Conservation (phyloP, 2,797 vertebrate species). For the Sparidentex hasta region DNA sequence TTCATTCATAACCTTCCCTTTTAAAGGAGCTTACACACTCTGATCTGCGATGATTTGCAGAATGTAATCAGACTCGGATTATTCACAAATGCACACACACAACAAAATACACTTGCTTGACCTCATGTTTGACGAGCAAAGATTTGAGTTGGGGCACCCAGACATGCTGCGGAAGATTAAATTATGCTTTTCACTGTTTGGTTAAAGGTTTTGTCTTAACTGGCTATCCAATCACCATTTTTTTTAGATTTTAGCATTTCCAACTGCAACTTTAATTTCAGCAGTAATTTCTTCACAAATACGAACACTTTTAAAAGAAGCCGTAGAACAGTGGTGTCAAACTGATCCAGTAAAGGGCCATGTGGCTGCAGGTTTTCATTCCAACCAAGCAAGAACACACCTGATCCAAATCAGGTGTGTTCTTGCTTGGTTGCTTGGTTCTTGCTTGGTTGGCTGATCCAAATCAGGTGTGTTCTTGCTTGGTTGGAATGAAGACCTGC, state of each 20-base stretch:
- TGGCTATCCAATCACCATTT: background rate
- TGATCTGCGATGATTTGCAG: slow-evolving; percentile 46
- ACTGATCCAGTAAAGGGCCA: too few relatives aligned
- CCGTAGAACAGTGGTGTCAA: too few relatives aligned
- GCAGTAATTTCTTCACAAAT: background rate
- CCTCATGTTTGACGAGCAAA: slow-evolving; percentile 29
- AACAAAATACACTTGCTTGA: background rate
- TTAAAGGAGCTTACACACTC: slow-evolving; percentile 44
- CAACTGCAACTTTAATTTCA: background rate
- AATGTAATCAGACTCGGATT: slow-evolving; percentile 49
- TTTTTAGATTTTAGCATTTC: background rate
- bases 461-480: too few relatives aligned
- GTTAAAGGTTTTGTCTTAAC: slow-evolving; percentile 24
- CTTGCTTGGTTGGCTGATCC: too few relatives aligned
- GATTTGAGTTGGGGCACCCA: slow-evolving; percentile 29
- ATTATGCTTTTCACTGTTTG: slow-evolving; percentile 27
- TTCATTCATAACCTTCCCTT: slow-evolving; percentile 49
- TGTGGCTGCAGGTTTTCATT: too few relatives aligned
- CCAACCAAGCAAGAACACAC: too few relatives aligned
- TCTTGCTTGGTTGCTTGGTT: too few relatives aligned
- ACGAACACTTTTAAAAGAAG: background rate
- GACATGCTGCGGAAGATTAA: slow-evolving; percentile 50
- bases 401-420: too few relatives aligned
- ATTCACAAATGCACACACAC: slow-evolving; percentile 18
- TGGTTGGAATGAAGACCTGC: too few relatives aligned